Evolutionary conservation across 2,113 vertebrate species (phyloP).

Genomic region (Cynocephalus volans): DNA sequence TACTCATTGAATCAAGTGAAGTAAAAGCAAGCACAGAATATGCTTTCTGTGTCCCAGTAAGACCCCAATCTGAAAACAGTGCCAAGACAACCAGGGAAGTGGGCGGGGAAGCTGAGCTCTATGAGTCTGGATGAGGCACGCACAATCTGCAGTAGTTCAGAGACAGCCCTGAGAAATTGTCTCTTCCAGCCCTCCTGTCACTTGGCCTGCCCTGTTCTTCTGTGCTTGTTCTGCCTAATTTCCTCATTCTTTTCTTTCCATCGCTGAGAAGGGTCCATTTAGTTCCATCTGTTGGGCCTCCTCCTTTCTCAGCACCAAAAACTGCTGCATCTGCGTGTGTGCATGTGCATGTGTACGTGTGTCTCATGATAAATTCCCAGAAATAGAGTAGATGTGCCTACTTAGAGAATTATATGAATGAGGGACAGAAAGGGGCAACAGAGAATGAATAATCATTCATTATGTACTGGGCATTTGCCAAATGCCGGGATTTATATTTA

Average conservation of each 20-base stretch:
- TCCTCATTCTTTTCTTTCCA: background rate
- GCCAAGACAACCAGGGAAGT: background rate
- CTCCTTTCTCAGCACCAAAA: background rate
- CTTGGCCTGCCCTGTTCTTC: background rate
- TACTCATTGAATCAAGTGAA: background rate
- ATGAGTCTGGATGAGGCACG: background rate
- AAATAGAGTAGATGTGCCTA: background rate
- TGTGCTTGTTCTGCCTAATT: constrained; percentile 36
- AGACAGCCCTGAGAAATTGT: background rate
- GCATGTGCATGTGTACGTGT: background rate
- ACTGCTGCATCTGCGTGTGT: background rate
- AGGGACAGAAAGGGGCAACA: background rate
- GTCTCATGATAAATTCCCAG: background rate
- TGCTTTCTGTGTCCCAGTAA: constrained; percentile 27
- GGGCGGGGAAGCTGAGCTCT: background rate
- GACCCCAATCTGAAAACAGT: background rate
- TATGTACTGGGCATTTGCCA: background rate
- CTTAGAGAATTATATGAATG: background rate
- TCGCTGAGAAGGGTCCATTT: background rate
- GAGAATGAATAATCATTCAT: background rate
- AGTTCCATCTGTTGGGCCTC: background rate
- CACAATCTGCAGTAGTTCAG: background rate
- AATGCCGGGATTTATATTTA: constrained; percentile 48
- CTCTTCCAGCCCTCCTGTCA: background rate
- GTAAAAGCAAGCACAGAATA: constrained; percentile 55